These are phyloP conservation scores for Ambastaia sidthimunki DNA, from an alignment of 2,797 vertebrate genomes.

Conservation along the genomic window DNA sequence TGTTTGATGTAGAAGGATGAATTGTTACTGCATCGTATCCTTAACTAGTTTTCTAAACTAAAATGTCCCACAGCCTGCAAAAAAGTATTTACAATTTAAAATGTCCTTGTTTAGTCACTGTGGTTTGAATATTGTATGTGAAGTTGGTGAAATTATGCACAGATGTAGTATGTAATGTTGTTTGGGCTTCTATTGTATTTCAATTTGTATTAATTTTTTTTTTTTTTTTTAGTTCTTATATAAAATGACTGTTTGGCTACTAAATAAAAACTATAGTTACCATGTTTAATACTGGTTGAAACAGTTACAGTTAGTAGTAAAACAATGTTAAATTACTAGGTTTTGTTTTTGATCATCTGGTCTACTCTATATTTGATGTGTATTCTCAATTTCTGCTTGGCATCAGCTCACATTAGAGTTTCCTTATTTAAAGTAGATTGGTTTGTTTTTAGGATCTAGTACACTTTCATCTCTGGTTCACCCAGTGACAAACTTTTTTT, in stretches of 20 bases:
- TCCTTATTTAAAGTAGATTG: constrained; percentile 2
- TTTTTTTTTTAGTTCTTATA: too few species aligned
- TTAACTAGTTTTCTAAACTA: not conserved
- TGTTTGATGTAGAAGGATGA: constrained; percentile 56
- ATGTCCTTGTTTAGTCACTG: not conserved
- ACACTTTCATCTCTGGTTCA: constrained; percentile 15
- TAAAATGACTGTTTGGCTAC: too few species aligned
- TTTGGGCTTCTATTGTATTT: not conserved
- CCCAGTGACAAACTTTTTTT: constrained; percentile 51
- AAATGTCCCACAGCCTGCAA: not conserved
- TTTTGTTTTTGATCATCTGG: constrained; percentile 14
- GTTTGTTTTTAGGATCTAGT: constrained; percentile 36
- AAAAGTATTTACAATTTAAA: not conserved
- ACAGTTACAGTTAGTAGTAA: too few species aligned
- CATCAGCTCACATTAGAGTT: constrained; percentile 19
- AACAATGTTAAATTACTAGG: too few species aligned
- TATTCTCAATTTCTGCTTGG: constrained; percentile 31
- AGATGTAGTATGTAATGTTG: not conserved
- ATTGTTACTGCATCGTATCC: not conserved
- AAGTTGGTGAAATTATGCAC: not conserved
- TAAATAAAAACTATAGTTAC: too few species aligned
- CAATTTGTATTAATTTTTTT: not conserved
- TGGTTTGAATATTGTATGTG: not conserved
- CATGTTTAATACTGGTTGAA: too few species aligned
- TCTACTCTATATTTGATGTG: constrained; percentile 5